These are phyloP conservation scores for Crambe crambe DNA, from an alignment of 37 sponge, comb jelly and placozoan species.

Conservation along the genomic window DNA sequence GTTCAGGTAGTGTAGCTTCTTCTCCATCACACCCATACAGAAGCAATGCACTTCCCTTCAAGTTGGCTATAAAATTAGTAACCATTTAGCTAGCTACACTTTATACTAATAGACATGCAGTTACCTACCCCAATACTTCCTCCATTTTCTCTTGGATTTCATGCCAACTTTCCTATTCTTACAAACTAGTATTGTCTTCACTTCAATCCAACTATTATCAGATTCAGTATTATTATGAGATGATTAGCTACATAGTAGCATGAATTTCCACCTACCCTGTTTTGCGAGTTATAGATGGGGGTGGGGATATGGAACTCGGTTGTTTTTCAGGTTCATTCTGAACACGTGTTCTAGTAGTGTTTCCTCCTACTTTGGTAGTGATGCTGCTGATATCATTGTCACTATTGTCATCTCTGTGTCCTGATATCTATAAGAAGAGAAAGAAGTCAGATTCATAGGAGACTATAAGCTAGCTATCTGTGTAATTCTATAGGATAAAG, in stretches of 20 bases:
- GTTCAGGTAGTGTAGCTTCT: not conserved
- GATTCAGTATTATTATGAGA: not conserved
- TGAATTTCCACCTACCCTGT: not conserved
- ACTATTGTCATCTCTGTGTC: not conserved
- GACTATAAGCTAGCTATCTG: too few relatives aligned
- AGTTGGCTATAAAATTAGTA: not conserved
- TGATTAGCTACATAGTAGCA: too few relatives aligned
- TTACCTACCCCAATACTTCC: slow-evolving; percentile 62
- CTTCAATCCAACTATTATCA: slow-evolving; percentile 44
- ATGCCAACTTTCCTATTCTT: slow-evolving; percentile 65
- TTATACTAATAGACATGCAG: not conserved
- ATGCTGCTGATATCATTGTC: not conserved
- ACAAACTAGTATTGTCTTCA: slow-evolving; percentile 44
- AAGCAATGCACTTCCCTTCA: slow-evolving; percentile 36
- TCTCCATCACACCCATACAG: slow-evolving; percentile 45
- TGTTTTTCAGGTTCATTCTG: not conserved
- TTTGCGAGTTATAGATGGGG: not conserved
- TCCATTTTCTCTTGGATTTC: slow-evolving; percentile 55
- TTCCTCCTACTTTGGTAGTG: not conserved
- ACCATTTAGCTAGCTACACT: not conserved
- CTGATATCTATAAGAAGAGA: too few relatives aligned
- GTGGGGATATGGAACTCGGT: not conserved
- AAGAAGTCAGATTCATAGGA: too few relatives aligned
- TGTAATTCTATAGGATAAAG: not conserved
- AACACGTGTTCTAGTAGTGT: not conserved